Evolutionary conservation across 2,797 vertebrate species (phyloP), one percentile per base, ranked within the genome.

Genomic region (Sebastes goodei): DNA sequence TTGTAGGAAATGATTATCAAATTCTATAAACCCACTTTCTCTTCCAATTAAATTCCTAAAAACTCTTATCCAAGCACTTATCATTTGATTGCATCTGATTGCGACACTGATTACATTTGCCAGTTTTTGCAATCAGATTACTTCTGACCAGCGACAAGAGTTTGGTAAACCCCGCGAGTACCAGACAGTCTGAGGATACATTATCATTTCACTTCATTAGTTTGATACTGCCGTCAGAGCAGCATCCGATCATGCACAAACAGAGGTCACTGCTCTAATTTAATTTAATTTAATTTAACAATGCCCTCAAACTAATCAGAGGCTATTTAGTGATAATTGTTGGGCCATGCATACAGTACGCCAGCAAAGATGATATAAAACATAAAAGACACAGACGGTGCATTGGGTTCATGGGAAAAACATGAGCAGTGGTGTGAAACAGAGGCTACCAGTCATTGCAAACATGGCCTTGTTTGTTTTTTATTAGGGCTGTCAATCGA

Each of bases 191-290:
- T 63, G 77, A 27, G 80, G 65, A 77, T 64, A 23, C 27, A 27
- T 69, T 52, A 78, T 70, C n/a, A 35, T 84, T 74, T 74, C 63
- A 35, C 25, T 86, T 86, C 74, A 68, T 86, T 85, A 73, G 53
- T 70, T 64, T 30, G 57, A 79, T 68, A 38, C 59, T 57, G 71
- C 68, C 80, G 57, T 67, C 3, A 23, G 70, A 83, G 32, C 57
- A 55, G 69, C 21, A n/a, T 66, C 53, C 60, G 64, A 65, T 73
- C 68, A 78, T 74, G 74, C 74, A 76, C 77, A 80, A 79, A 73
- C 53, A 80, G 76, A 74, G 77, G 78, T 85, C 84, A 85, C 30
- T 7, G 72, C 23, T 80, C 80, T 71, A 52, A 83, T 27, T 77
- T 8, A 67, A 77, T 83, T 55, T 70, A 67, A 77, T 83, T 55